Conservation (phyloP, 92 coral and sea anemone species). For the Porites lobata region DNA sequence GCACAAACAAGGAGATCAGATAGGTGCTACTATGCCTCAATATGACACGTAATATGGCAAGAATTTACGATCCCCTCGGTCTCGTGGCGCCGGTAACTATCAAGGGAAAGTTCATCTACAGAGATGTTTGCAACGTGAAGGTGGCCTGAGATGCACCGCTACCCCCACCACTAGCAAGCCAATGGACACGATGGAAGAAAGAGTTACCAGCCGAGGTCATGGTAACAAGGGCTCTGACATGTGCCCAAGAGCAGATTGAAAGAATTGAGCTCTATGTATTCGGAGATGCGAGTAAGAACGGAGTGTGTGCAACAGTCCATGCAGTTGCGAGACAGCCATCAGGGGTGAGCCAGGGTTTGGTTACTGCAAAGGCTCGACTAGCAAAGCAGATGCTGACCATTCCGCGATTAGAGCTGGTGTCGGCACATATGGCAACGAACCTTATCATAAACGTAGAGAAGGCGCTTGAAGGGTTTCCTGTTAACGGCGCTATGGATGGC, state of each 20-base stretch:
- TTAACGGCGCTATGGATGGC: constrained; percentile 40
- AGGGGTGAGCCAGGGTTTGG: constrained; percentile 22
- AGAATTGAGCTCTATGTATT: constrained; percentile 35
- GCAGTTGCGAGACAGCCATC: constrained; percentile 24
- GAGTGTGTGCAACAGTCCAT: constrained; percentile 15
- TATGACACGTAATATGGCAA: too few species aligned
- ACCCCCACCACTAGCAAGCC: neutral
- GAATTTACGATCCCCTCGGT: too few species aligned
- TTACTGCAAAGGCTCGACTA: constrained; percentile 42
- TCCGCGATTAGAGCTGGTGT: constrained; percentile 43
- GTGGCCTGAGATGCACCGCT: too few species aligned
- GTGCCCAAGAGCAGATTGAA: constrained; percentile 10
- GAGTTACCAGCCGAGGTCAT: constrained; percentile 30
- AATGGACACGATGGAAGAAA: neutral
- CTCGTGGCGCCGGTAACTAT: too few species aligned
- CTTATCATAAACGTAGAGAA: constrained; percentile 16
- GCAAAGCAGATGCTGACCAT: constrained; percentile 49
- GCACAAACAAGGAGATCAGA: too few species aligned
- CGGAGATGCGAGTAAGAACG: constrained; percentile 12
- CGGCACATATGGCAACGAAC: constrained; percentile 31
- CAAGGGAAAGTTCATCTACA: too few species aligned
- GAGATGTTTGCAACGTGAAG: too few species aligned
- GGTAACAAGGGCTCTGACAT: neutral
- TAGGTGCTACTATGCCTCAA: too few species aligned
- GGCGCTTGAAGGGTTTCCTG: constrained; percentile 41